A percentile compares a stretch with the other conserved stretches of the same genome.
Conservation (phyloP, 2,888 invertebrate genomes). For the Cyaniris semiargus region DNA sequence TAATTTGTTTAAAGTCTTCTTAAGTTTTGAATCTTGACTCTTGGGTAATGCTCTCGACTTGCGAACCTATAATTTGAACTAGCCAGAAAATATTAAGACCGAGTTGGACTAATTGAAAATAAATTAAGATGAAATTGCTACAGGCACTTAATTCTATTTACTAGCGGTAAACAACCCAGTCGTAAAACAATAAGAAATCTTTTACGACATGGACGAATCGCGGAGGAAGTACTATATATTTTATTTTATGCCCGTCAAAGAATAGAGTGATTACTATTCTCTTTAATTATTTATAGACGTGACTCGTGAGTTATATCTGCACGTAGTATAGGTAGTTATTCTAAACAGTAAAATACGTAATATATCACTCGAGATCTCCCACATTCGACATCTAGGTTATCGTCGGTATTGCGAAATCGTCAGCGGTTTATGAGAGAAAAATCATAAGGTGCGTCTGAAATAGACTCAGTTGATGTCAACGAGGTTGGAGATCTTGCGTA, state of each 20-base stretch:
- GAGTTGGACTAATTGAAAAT: not conserved
- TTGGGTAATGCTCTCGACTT: not conserved
- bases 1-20: too few relatives aligned
- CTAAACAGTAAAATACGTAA: not conserved
- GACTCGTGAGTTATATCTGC: not conserved
- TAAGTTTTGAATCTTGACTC: not conserved
- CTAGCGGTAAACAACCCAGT: slow-evolving; percentile 12
- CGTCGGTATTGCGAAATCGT: slow-evolving; percentile 1
- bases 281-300: slow-evolving; percentile 12
- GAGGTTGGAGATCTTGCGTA: not conserved
- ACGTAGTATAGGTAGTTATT: not conserved
- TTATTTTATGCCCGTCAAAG: not conserved
- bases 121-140: slow-evolving; percentile 15
- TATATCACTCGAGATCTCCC: not conserved
- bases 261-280: slow-evolving; percentile 14
- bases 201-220: slow-evolving; percentile 14
- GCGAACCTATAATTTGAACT: not conserved
- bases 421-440: not conserved
- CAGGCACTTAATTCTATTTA: slow-evolving; percentile 15
- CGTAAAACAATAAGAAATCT: slow-evolving; percentile 20
- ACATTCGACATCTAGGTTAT: slow-evolving; percentile 18
- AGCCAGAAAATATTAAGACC: too few relatives aligned
- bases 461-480: not conserved
- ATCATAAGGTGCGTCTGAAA: not conserved
- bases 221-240: slow-evolving; percentile 10